phyloP scores from a whole-genome alignment of 2,888 invertebrate genomes.

The Rhopalosiphum nymphaeae region DNA sequence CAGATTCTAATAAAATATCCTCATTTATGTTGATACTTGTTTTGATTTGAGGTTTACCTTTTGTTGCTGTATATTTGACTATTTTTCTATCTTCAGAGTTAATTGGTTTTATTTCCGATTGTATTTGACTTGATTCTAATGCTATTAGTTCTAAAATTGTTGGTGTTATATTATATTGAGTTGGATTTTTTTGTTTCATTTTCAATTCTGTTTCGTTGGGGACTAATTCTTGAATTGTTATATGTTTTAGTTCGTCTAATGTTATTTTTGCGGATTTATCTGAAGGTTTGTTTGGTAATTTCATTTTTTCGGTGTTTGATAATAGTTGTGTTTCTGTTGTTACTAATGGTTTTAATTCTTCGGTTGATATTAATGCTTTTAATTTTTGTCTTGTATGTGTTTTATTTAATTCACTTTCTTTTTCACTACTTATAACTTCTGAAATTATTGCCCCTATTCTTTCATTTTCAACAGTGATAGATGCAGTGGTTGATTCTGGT shows the following conservation, averaged over 20 bases:
- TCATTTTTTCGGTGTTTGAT: conserved; percentile 71
- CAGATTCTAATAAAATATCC: background rate
- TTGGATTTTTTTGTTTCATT: background rate
- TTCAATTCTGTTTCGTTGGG: background rate
- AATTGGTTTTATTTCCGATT: background rate
- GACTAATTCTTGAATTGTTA: conserved; percentile 22
- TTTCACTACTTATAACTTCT: conserved; percentile 35
- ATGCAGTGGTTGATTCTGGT: background rate
- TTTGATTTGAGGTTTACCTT: background rate
- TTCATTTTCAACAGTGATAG: conserved; percentile 9
- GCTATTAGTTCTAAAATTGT: background rate
- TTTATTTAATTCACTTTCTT: background rate
- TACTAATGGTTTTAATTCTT: background rate
- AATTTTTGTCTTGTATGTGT: background rate
- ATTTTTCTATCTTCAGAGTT: background rate
- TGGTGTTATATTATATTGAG: background rate
- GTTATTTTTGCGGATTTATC: background rate
- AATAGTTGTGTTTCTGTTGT: conserved; percentile 64
- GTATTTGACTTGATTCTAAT: conserved; percentile 5
- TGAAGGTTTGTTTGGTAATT: conserved; percentile 68
- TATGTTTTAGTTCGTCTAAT: background rate
- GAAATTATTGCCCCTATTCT: background rate
- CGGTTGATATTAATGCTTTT: background rate
- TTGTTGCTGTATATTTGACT: background rate
- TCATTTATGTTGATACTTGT: background rate